phyloP scores from a whole-genome alignment of 2,113 vertebrate genomes.

The Todiramphus saurophagus region DNA sequence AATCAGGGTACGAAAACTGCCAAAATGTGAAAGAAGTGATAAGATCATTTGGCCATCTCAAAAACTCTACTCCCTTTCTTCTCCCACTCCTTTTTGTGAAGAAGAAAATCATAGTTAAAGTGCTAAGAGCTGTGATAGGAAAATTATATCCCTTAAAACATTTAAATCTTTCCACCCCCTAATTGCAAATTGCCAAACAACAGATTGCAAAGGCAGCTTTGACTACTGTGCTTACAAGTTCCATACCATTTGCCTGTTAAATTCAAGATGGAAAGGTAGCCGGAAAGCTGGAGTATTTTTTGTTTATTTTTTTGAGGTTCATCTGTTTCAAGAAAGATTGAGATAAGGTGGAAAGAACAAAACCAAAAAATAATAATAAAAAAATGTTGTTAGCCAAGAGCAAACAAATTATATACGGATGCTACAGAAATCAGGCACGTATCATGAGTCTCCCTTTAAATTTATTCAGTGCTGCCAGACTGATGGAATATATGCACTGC shows the following conservation, averaged over 20 bases:
- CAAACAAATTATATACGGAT: conserved; percentile 49
- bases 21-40: conserved; percentile 12
- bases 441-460: neutral
- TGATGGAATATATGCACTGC: neutral
- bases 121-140: neutral
- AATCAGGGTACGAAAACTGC: neutral
- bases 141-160: neutral
- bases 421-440: neutral
- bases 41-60: conserved; percentile 11
- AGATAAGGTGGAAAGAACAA: neutral
- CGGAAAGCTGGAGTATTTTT: conserved; percentile 48
- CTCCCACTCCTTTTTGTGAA: neutral
- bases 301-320: conserved; percentile 55
- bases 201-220: conserved; percentile 56
- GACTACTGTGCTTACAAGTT: conserved; percentile 38
- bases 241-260: conserved; percentile 26
- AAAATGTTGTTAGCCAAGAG: neutral
- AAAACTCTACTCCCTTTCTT: neutral
- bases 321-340: conserved; percentile 50
- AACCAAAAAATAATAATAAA: neutral
- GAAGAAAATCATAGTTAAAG: neutral
- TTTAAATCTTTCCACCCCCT: conserved; percentile 13
- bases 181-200: conserved; percentile 52
- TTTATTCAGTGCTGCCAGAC: neutral
- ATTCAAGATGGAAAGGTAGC: conserved; percentile 31